These are phyloP conservation scores for Mus pahari DNA, from an alignment of 2,113 vertebrate genomes.

Conservation along the genomic window DNA sequence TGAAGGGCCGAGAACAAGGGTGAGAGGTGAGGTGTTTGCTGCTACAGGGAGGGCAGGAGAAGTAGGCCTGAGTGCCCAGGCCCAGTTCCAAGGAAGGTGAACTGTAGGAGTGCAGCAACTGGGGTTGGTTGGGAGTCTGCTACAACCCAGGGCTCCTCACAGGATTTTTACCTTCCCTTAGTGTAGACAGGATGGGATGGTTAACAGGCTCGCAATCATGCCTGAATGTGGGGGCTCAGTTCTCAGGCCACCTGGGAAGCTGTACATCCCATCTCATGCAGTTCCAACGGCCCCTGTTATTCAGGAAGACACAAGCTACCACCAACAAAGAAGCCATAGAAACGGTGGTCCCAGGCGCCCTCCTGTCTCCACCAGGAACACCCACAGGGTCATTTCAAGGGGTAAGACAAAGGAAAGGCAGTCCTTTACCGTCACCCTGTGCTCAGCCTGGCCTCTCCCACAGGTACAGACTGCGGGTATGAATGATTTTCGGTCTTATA, in stretches of 20 bases:
- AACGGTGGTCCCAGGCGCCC: too few relatives aligned
- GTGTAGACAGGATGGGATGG: background rate
- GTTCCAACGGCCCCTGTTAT: background rate
- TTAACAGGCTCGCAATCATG: too few relatives aligned
- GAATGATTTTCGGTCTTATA: background rate
- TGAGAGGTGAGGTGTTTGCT: background rate
- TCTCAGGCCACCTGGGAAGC: background rate
- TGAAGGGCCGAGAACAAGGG: slow-evolving; percentile 49
- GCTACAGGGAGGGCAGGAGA: background rate
- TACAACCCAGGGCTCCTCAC: background rate
- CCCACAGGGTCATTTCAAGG: background rate
- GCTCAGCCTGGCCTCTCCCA: background rate
- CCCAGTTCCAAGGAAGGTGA: background rate
- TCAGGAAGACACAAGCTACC: background rate
- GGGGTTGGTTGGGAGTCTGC: background rate
- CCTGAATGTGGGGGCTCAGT: background rate
- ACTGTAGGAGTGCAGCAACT: fast-evolving
- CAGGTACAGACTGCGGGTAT: background rate
- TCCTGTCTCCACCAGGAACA: background rate
- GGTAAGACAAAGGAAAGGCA: background rate
- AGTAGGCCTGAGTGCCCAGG: background rate
- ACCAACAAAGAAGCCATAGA: too few relatives aligned
- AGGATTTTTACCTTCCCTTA: background rate
- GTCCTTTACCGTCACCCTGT: too few relatives aligned
- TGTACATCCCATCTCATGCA: background rate